These are phyloP conservation scores for Lithophane ornitopus DNA, from an alignment of 2,888 invertebrate genomes.

Conservation along the genomic window DNA sequence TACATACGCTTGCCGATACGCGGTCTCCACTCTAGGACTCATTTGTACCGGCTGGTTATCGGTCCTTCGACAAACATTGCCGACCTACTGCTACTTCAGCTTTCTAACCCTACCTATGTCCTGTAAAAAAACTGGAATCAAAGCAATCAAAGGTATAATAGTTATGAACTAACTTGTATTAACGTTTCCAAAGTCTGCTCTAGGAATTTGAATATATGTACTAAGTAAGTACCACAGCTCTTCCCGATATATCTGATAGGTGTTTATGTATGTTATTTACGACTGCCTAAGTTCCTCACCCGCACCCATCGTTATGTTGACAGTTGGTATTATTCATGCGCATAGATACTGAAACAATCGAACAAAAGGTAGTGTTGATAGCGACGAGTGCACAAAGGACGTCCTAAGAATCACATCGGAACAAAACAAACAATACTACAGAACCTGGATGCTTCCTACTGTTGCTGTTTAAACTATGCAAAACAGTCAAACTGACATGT, in stretches of 20 bases:
- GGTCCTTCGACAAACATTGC: neutral
- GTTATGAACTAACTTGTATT: neutral
- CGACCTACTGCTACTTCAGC: neutral
- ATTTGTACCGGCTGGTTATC: neutral
- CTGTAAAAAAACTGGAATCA: neutral
- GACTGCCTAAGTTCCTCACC: conserved; percentile 2
- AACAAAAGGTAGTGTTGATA: conserved; percentile 71
- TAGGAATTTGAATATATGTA: neutral
- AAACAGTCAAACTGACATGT: no score
- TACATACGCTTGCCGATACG: neutral
- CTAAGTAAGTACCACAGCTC: neutral
- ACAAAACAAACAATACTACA: conserved; percentile 54
- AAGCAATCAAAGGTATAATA: neutral
- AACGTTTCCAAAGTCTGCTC: neutral
- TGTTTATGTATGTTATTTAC: conserved; percentile 22
- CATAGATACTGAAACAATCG: conserved; percentile 66
- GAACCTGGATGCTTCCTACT: conserved; percentile 27
- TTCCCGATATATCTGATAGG: neutral
- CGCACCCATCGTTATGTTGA: conserved; percentile 40
- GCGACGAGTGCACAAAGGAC: conserved; percentile 58
- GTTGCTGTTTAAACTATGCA: no score
- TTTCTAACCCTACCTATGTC: neutral
- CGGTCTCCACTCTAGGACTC: neutral
- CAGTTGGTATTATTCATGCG: conserved; percentile 57
- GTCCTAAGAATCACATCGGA: conserved; percentile 49